Evolutionary conservation across 2,797 vertebrate species (phyloP).

Genomic region (Hozukius guyotensis): DNA sequence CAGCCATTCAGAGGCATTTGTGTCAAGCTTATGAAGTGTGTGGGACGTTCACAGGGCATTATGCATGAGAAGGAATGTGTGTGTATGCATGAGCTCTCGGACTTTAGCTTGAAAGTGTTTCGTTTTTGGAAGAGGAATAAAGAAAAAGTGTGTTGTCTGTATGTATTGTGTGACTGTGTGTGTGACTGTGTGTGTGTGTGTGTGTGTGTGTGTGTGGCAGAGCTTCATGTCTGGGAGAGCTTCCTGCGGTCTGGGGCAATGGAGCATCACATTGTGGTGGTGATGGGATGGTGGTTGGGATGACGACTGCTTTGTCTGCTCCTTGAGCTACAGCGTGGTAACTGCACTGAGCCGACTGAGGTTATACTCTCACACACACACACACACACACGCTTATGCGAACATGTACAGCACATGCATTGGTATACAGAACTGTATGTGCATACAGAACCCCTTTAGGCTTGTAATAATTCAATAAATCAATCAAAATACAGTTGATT

Average conservation of each 20-base stretch:
- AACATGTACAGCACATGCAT: constrained; percentile 21
- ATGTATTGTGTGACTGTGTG: constrained; percentile 27
- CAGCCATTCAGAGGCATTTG: constrained; percentile 60
- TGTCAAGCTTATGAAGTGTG: constrained; percentile 70
- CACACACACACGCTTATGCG: not conserved
- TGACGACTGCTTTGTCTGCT: constrained; percentile 64
- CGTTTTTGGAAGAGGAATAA: constrained; percentile 70
- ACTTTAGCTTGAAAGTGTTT: constrained; percentile 45
- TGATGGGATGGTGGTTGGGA: constrained; percentile 59
- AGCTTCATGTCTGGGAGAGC: constrained; percentile 58
- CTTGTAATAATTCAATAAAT: not conserved
- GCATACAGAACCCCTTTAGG: not conserved
- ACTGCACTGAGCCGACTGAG: constrained; percentile 29
- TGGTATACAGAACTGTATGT: not conserved
- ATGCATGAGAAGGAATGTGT: constrained; percentile 52
- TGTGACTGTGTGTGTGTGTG: constrained; percentile 5
- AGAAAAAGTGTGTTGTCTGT: constrained; percentile 54
- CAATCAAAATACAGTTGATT: not conserved
- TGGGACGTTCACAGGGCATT: constrained; percentile 57
- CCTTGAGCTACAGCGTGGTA: constrained; percentile 39
- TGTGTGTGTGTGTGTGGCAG: constrained; percentile 9
- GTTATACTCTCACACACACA: constrained; percentile 28
- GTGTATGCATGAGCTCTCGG: constrained; percentile 8
- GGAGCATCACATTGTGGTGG: constrained; percentile 76
- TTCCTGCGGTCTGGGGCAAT: constrained; percentile 73